phyloP scores from a whole-genome alignment of 2,797 vertebrate species.

The Meda fulgida region DNA sequence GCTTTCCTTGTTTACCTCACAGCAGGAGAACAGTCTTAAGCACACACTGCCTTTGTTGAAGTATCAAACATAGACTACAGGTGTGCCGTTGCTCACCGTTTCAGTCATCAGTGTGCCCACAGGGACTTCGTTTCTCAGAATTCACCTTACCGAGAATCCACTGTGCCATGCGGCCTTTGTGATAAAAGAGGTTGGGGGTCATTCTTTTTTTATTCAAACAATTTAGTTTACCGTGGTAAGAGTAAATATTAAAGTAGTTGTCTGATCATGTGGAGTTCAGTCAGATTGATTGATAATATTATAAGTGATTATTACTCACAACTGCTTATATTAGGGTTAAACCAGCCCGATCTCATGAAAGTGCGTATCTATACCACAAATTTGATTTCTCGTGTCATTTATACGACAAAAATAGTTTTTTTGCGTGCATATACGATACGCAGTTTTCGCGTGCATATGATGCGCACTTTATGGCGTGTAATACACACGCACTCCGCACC shows the following conservation, averaged over 20 bases:
- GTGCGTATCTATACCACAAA: too few relatives aligned
- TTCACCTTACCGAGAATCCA: slow-evolving; percentile 48
- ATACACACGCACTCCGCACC: too few relatives aligned
- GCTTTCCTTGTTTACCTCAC: slow-evolving; percentile 35
- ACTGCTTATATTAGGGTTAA: neutral
- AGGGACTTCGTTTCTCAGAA: slow-evolving; percentile 57
- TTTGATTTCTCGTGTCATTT: too few relatives aligned
- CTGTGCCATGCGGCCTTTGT: slow-evolving; percentile 24
- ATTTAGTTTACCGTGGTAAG: neutral
- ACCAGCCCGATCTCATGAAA: neutral
- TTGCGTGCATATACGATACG: too few relatives aligned
- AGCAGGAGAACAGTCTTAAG: slow-evolving; percentile 21
- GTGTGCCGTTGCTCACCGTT: slow-evolving; percentile 49
- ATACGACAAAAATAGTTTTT: too few relatives aligned
- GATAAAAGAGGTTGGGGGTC: slow-evolving; percentile 18
- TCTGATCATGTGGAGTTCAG: slow-evolving; percentile 14
- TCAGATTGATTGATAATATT: neutral
- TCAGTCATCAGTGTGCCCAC: slow-evolving; percentile 55
- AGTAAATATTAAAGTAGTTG: neutral
- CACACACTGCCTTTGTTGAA: slow-evolving; percentile 31
- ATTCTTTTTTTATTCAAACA: slow-evolving; percentile 22
- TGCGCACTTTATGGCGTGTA: too few relatives aligned
- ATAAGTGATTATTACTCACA: neutral
- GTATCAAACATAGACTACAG: slow-evolving; percentile 34
- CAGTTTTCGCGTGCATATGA: too few relatives aligned